Base-by-base conservation (phyloP, 1,140 invertebrate species). In the Leptestheria dahalacensis region DNA sequence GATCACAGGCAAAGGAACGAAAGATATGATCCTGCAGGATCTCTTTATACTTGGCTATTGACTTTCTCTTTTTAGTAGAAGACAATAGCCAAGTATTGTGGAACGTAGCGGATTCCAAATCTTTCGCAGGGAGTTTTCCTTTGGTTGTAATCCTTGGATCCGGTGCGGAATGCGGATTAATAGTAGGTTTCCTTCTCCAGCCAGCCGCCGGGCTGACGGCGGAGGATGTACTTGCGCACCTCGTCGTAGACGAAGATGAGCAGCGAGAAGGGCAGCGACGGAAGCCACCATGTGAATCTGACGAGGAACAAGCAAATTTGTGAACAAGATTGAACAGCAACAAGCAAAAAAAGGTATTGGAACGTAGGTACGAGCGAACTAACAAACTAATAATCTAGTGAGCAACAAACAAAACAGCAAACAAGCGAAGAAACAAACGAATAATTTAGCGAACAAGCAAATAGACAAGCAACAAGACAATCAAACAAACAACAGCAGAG, bases 181-280 rank as follows among this genome's bases (percentile, higher is more conserved):
- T 86, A 89, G 68, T 89, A 90, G 48, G 87, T 90, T 71, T 90
- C 86, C 56, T 73, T 70, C 66, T 86, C 83, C 23, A 90, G 75
- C 75, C 83, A 86, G 29, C 86, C 83, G 26, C 79, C 81, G 46
- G 83, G 85, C 67, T 74, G 74, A 41, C 70, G 71, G 63, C 87
- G 75, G 29, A 91, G 74, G 55, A 80, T 73, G 61, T 75, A 80
- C 63, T 84, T 80, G 61, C 87, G 75, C 9, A 75, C 65, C 73
- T 92, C 79, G 70, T 92, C 88, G 66, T 88, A 91, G 20, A 84
- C 67, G 70, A 88, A 86, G 65, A 91, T 82, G 60, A 79, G 71
- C 12, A 82, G 62, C 20, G 80, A 81, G 68, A 89, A 87, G 2
- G 88, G 88, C 48, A 91, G 62, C 21, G 82, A 81, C 21, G 82